These are phyloP conservation scores for Psittacula echo DNA, from an alignment of 2,797 vertebrate genomes.

Conservation along the genomic window DNA sequence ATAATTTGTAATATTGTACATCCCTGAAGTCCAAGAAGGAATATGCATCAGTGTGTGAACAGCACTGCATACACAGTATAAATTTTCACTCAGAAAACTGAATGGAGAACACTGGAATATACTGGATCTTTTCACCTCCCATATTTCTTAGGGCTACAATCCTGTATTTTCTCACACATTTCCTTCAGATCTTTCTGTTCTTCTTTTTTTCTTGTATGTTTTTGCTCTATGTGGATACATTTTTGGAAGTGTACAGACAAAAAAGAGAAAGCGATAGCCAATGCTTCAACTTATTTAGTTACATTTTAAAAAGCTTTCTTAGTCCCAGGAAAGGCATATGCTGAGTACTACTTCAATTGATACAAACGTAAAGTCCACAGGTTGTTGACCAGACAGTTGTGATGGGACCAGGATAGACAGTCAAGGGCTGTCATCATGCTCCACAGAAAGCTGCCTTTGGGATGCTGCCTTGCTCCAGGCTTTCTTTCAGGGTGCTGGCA, in stretches of 20 bases:
- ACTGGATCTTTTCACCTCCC: fast-evolving
- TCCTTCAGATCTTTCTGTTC: not conserved
- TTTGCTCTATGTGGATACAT: not conserved
- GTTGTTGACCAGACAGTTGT: not conserved
- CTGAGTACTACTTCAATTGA: not conserved
- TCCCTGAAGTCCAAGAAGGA: not conserved
- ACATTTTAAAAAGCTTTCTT: not conserved
- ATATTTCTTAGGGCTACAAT: not conserved
- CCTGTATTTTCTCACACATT: not conserved
- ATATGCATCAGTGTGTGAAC: not conserved
- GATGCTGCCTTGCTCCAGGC: not conserved
- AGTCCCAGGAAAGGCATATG: not conserved
- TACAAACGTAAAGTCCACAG: not conserved
- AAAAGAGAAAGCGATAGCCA: not conserved
- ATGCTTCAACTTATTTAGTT: not conserved
- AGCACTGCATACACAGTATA: not conserved
- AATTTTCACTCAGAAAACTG: not conserved
- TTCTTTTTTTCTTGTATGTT: not conserved
- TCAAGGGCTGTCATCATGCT: fast-evolving
- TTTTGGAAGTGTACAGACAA: not conserved
- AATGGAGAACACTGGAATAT: not conserved
- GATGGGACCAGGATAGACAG: not conserved
- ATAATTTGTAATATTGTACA: not conserved
- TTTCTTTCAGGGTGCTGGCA: not conserved
- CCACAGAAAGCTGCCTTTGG: not conserved